A percentile compares a stretch with the other conserved stretches of the same genome.
These are phyloP conservation scores for Aporrectodea caliginosa DNA, from an alignment of 1,140 invertebrate species.

Conservation along the genomic window DNA sequence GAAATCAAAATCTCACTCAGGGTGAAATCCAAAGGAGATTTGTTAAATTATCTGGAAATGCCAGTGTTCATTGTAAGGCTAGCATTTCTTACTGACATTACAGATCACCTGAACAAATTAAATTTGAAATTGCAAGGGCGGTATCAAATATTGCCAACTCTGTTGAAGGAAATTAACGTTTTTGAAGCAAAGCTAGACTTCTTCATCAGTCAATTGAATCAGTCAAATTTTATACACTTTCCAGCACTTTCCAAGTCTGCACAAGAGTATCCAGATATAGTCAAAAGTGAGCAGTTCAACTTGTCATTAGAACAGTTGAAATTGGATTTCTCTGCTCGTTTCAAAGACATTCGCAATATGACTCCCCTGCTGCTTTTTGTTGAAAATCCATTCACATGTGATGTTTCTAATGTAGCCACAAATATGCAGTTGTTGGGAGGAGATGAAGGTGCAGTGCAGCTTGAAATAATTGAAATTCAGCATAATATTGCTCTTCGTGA, in stretches of 20 bases:
- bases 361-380: neutral
- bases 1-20: neutral
- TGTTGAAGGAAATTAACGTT: neutral
- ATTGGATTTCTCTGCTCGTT: conserved; percentile 2
- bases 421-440: too few relatives aligned
- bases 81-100: neutral
- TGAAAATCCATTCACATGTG: too few relatives aligned
- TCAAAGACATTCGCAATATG: neutral
- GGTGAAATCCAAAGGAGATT: neutral
- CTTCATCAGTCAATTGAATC: neutral
- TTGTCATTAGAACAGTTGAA: neutral
- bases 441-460: too few relatives aligned
- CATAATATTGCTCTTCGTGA: too few relatives aligned
- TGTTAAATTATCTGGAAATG: neutral
- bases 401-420: too few relatives aligned
- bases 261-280: neutral
- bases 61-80: neutral
- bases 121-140: neutral
- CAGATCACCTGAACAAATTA: neutral
- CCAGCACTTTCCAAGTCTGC: neutral
- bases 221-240: neutral
- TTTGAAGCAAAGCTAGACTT: neutral
- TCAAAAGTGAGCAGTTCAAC: neutral
- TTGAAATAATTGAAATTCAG: too few relatives aligned
- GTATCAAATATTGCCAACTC: neutral